Conservation (phyloP, 2,113 vertebrate species). For the Sceloporus tristichus region DNA sequence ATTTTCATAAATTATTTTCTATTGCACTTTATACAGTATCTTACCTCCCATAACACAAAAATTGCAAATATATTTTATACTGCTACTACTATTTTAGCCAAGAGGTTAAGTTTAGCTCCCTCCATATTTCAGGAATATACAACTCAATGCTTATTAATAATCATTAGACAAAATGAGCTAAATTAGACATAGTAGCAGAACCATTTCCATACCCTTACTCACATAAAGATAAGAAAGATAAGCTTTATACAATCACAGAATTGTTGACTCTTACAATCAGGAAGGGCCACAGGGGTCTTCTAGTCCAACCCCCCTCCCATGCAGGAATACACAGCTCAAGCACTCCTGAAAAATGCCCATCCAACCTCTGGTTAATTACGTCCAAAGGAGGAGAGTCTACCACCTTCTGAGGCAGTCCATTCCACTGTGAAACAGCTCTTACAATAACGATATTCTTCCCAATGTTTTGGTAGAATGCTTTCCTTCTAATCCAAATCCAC, state of each 20-base stretch:
- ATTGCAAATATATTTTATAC: background rate
- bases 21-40: background rate
- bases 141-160: background rate
- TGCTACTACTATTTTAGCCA: background rate
- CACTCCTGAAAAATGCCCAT: too few species aligned
- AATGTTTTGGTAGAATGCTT: too few species aligned
- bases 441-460: too few species aligned
- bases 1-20: background rate
- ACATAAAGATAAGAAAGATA: background rate
- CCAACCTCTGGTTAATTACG: too few species aligned
- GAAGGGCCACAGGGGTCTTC: too few species aligned
- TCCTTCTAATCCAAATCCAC: too few species aligned
- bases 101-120: background rate
- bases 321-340: too few species aligned
- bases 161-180: background rate
- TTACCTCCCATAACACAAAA: background rate
- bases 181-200: background rate
- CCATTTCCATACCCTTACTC: background rate
- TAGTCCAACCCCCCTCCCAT: too few species aligned
- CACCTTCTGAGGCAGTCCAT: too few species aligned
- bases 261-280: background rate
- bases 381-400: too few species aligned
- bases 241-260: too few species aligned
- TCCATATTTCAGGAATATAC: background rate
- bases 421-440: too few species aligned